These are phyloP conservation scores for Thera britannica DNA, from an alignment of 2,888 invertebrate species.

Conservation along the genomic window DNA sequence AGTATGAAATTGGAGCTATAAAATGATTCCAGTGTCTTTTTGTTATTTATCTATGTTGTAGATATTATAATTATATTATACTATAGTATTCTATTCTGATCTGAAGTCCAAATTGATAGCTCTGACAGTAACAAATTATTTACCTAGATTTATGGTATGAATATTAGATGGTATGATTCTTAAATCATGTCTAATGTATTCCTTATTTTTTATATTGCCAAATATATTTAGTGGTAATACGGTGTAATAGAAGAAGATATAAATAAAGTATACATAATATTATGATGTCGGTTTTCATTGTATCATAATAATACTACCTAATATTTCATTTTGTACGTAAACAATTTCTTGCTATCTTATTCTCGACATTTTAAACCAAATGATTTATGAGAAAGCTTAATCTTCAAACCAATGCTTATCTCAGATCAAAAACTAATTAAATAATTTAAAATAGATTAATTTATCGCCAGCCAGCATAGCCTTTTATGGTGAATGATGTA, in stretches of 20 bases:
- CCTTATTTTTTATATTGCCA: constrained; percentile 84
- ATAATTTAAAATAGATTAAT: neutral
- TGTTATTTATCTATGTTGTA: constrained; percentile 38
- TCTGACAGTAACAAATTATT: constrained; percentile 57
- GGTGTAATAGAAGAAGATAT: constrained; percentile 73
- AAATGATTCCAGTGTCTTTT: constrained; percentile 19
- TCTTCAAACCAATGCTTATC: constrained; percentile 28
- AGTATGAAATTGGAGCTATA: constrained; percentile 52
- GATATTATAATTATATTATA: constrained; percentile 38
- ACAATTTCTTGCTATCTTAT: no score
- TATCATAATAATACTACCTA: no score
- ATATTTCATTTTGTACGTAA: no score
- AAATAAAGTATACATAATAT: constrained; percentile 62
- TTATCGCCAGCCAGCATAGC: no score
- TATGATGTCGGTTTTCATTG: constrained; percentile 74
- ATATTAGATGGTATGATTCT: constrained; percentile 73
- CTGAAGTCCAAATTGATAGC: constrained; percentile 51
- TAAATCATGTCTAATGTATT: constrained; percentile 79
- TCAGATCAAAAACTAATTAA: constrained; percentile 22
- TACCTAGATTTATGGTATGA: constrained; percentile 58
- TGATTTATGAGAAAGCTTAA: neutral
- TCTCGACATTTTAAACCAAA: no score
- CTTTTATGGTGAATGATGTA: no score
- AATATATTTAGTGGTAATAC: constrained; percentile 81
- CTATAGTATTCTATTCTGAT: constrained; percentile 38